These are phyloP conservation scores for Apteryx owenii DNA, from an alignment of 2,113 vertebrate species.

Conservation along the genomic window DNA sequence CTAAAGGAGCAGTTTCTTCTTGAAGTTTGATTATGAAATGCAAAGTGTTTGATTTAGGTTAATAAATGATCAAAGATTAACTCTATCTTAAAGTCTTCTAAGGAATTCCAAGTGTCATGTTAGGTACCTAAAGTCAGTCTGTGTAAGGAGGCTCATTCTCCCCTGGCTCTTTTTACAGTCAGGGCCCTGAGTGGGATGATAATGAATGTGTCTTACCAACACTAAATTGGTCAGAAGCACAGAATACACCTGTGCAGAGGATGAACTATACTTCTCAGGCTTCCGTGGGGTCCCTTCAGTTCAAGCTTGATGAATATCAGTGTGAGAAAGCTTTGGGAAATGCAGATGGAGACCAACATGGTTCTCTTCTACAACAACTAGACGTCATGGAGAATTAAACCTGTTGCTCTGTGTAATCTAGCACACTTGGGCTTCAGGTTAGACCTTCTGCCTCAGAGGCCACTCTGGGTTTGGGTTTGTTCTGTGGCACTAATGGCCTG, in stretches of 20 bases:
- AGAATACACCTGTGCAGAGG: background rate
- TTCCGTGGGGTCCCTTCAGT: background rate
- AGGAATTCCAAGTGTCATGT: background rate
- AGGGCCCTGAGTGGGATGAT: background rate
- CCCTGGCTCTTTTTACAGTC: background rate
- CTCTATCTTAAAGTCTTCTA: background rate
- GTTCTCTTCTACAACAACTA: background rate
- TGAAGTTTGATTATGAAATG: slow-evolving; percentile 16
- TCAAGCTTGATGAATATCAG: background rate
- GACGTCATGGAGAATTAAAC: background rate
- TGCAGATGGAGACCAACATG: background rate
- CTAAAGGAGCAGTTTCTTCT: background rate
- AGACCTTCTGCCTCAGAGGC: background rate
- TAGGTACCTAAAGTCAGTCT: background rate
- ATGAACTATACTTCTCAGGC: background rate
- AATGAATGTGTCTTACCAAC: background rate
- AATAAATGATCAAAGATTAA: slow-evolving; percentile 7
- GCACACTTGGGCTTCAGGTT: background rate
- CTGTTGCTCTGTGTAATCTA: background rate
- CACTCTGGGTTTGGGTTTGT: background rate
- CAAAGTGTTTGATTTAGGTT: background rate
- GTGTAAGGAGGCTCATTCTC: background rate
- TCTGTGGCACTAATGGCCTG: background rate
- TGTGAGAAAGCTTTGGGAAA: background rate
- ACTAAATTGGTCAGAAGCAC: background rate